phyloP scores from a whole-genome alignment of 2,888 invertebrate species.

The Rutpela maculata region DNA sequence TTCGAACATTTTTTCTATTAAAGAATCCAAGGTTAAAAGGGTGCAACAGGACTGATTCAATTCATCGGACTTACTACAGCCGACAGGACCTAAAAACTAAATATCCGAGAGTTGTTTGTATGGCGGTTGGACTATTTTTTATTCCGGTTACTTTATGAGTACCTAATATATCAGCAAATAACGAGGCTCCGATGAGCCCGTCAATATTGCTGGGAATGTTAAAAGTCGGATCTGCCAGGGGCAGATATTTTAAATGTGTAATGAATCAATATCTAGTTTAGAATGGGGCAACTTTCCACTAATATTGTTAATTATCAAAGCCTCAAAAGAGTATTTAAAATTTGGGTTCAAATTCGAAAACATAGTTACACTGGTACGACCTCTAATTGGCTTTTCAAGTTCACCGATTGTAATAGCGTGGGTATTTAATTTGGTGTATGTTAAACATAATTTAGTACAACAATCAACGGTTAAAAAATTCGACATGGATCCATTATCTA shows the following conservation, averaged over 20 bases:
- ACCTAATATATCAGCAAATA: not conserved
- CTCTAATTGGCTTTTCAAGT: not conserved
- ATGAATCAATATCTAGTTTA: too few species aligned
- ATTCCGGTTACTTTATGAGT: not conserved
- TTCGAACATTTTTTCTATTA: constrained; percentile 1
- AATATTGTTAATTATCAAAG: too few species aligned
- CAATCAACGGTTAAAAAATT: constrained; percentile 30
- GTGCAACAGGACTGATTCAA: too few species aligned
- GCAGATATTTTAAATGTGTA: too few species aligned
- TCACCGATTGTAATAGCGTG: not conserved
- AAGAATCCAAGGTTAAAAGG: too few species aligned
- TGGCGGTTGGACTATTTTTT: not conserved
- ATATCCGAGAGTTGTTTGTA: not conserved
- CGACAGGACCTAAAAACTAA: not conserved
- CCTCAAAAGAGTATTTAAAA: too few species aligned
- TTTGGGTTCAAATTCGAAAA: not conserved
- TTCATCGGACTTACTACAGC: too few species aligned
- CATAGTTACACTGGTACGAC: too few species aligned
- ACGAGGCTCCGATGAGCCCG: not conserved
- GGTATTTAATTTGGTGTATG: constrained; percentile 5
- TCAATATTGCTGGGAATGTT: not conserved
- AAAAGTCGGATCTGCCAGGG: not conserved
- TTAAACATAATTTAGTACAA: constrained; percentile 24
- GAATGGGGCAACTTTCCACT: too few species aligned
- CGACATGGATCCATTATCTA: constrained; percentile 32